Conservation (phyloP, 2,888 invertebrate genomes). For the Lasius platythorax region DNA sequence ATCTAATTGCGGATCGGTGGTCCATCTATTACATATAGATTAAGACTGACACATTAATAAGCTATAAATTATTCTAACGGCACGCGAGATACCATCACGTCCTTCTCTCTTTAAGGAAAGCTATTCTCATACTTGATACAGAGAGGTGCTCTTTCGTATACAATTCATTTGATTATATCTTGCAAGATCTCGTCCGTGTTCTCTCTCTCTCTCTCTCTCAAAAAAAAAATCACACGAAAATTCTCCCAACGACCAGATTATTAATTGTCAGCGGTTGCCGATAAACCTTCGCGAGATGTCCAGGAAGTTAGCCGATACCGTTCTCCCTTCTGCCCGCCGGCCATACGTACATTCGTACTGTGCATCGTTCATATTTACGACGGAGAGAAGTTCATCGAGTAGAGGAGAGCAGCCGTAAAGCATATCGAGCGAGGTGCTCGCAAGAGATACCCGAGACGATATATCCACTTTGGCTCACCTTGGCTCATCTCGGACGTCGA, state of each 20-base stretch:
- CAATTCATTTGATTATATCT: constrained; percentile 23
- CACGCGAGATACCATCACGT: neutral
- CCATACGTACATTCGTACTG: constrained; percentile 48
- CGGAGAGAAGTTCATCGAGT: constrained; percentile 59
- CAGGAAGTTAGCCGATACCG: constrained; percentile 64
- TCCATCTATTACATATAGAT: constrained; percentile 35
- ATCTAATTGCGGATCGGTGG: constrained; percentile 41
- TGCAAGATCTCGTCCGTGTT: neutral
- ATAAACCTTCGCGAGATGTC: constrained; percentile 43
- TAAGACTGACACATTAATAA: constrained; percentile 13
- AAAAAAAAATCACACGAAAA: neutral
- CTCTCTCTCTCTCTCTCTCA: no score
- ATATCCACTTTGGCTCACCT: constrained; percentile 71
- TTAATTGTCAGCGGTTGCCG: constrained; percentile 38
- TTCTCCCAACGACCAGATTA: neutral
- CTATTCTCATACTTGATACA: neutral
- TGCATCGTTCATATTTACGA: constrained; percentile 63
- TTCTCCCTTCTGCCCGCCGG: constrained; percentile 51
- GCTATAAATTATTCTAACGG: constrained; percentile 24
- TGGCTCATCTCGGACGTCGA: constrained; percentile 65
- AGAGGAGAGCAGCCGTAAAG: constrained; percentile 62
- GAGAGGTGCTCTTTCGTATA: neutral
- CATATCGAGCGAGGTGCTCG: constrained; percentile 47
- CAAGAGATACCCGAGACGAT: constrained; percentile 66
- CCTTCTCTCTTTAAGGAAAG: neutral